Evolutionary conservation across 1,140 invertebrate species (phyloP).

Genomic region (Hirudo medicinalis): DNA sequence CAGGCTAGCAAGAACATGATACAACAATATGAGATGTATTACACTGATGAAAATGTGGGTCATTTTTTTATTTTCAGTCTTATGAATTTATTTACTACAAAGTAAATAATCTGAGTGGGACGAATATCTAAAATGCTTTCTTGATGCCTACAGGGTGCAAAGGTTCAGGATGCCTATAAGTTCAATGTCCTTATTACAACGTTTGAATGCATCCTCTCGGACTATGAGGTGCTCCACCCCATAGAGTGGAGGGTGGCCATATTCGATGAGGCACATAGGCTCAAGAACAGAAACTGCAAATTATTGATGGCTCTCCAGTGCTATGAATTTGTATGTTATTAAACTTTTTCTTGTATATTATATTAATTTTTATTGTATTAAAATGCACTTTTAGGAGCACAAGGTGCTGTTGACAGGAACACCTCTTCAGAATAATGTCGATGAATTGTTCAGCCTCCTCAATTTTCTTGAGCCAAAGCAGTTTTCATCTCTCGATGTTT

Average conservation of each 20-base stretch:
- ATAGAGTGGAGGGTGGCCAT: constrained; percentile 92
- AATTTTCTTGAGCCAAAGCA: constrained; percentile 94
- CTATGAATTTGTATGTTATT: constrained; percentile 56
- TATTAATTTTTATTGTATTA: not conserved
- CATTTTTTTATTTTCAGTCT: not conserved
- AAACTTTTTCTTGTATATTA: not conserved
- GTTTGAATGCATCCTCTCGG: constrained; percentile 88
- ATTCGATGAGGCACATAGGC: constrained; percentile 95
- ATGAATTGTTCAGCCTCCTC: constrained; percentile 92
- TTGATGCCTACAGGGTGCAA: constrained; percentile 47
- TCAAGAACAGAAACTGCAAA: constrained; percentile 98
- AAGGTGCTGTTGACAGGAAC: constrained; percentile 91
- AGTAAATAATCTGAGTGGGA: not conserved
- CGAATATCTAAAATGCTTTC: not conserved
- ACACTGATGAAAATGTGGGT: constrained; percentile 64
- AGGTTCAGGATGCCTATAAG: constrained; percentile 74
- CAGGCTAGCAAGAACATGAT: constrained; percentile 87
- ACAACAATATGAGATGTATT: constrained; percentile 96
- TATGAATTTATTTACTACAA: not conserved
- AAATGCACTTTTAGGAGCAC: constrained; percentile 55
- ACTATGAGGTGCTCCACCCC: constrained; percentile 80
- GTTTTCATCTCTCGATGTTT: constrained; percentile 72
- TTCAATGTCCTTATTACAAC: constrained; percentile 98
- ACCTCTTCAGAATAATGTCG: constrained; percentile 94
- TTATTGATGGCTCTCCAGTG: constrained; percentile 85